Percentiles rank a stretch among this genome's conserved stretches.
phyloP scores from a whole-genome alignment of 2,888 invertebrate species.

The Drosophila pseudotalamancana region DNA sequence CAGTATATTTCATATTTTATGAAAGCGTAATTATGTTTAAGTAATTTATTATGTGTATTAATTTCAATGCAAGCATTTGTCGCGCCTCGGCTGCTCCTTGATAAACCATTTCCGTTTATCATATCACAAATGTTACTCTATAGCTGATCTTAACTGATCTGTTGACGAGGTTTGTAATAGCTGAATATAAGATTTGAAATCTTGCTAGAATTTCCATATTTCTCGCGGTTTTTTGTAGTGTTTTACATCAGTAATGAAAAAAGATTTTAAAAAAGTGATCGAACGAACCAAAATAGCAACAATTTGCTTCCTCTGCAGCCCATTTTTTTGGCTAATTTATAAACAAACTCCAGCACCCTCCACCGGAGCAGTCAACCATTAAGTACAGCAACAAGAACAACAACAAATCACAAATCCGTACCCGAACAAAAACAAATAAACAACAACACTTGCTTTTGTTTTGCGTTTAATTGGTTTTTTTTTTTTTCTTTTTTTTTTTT shows the following conservation, averaged over 20 bases:
- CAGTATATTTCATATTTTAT: conserved; percentile 43
- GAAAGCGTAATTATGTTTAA: conserved; percentile 59
- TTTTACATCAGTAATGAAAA: background rate
- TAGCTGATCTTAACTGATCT: background rate
- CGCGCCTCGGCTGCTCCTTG: conserved; percentile 4
- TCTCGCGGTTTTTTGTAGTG: no score
- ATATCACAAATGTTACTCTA: conserved; percentile 1
- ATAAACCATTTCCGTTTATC: conserved; percentile 32
- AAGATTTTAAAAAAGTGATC: conserved; percentile 4
- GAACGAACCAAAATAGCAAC: conserved; percentile 9
- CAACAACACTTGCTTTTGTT: conserved; percentile 43
- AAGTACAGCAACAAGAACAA: conserved; percentile 23
- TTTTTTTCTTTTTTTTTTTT: conserved; percentile 51
- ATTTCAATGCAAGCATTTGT: conserved; percentile 45
- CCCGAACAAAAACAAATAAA: conserved; percentile 34
- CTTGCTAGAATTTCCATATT: background rate
- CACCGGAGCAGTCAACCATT: conserved; percentile 22
- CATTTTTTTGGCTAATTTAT: conserved; percentile 16
- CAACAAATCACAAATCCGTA: conserved; percentile 4
- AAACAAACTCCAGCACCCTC: conserved; percentile 27
- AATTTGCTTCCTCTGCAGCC: background rate
- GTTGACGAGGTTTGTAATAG: no score
- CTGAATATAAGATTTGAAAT: no score
- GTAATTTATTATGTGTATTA: conserved; percentile 73
- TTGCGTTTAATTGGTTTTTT: conserved; percentile 28